Evolutionary conservation across 1,140 invertebrate genomes (phyloP), one percentile per base, ranked within the genome.

Genomic region (Plodia interpunctella): DNA sequence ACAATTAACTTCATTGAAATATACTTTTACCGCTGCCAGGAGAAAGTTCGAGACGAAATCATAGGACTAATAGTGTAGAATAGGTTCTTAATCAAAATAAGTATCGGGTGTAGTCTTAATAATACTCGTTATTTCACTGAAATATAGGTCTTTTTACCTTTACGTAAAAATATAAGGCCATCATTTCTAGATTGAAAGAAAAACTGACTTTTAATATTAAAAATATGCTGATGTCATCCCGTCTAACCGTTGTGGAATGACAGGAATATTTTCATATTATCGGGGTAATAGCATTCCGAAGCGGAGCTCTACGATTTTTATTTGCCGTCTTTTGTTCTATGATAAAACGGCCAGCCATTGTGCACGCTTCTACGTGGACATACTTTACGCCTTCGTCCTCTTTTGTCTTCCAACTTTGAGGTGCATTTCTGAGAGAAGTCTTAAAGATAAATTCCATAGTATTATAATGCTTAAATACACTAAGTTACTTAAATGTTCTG

Each of bases 341-440:
- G 13, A 44, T 44, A 44, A 44, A 15, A 44, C 38, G 38, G 38
- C 38, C 13, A 44, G 5, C 38, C 38, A 44, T 44, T 44, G 38
- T 15, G 5, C 38, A 3, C 2, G 13, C 38, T 44, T 15, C 38
- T 44, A 44, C 38, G 38, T 44, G 38, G 38, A 44, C 38, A 44
- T 44, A 44, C 38, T 44, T 44, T 44, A 15, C 38, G 38, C 38
- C 38, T 44, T 44, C 38, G 15, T 44, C 38, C 38, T 17, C 38
- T 44, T 44, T 44, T 44, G 38, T 44, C 38, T 44, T 5, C 13
- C 5, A 44, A 44, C 38, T 44, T 44, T 44, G 38, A 44, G 38
- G n/a, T 44, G 38, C 38, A 44, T 44, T 44, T 44, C 38, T 44
- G 38, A 15, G 10, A 44, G 38, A n/a, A n/a, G n/a, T 15, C 15